phyloP scores from a whole-genome alignment of 2,797 vertebrate species.

The Syncerus caffer region DNA sequence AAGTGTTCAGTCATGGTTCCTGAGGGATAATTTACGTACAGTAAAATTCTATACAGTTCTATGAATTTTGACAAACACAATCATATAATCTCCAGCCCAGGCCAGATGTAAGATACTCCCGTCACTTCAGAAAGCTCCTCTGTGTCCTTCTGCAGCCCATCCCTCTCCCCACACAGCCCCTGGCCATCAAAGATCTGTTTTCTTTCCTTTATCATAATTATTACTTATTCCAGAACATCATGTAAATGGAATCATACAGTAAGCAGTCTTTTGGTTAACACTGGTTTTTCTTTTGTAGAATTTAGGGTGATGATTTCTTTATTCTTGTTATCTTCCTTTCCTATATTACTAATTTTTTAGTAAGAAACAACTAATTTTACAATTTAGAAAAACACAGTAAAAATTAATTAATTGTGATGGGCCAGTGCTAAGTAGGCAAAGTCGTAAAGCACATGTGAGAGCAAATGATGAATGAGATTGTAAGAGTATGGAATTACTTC shows the following conservation, averaged over 20 bases:
- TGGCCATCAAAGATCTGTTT: not conserved
- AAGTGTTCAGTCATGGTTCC: not conserved
- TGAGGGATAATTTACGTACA: not conserved
- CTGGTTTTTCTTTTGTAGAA: not conserved
- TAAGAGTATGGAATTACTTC: not conserved
- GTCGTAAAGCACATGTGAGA: not conserved
- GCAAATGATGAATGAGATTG: not conserved
- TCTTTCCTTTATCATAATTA: not conserved
- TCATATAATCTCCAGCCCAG: not conserved
- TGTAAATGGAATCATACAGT: not conserved
- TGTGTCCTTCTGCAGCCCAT: not conserved
- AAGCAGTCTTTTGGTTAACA: not conserved
- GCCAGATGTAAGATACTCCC: not conserved
- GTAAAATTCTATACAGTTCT: not conserved
- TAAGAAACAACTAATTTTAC: not conserved
- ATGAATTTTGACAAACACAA: not conserved
- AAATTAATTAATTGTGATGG: not conserved
- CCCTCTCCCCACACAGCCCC: rapidly evolving
- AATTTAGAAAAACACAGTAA: not conserved
- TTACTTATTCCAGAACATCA: not conserved
- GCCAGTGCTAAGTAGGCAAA: not conserved
- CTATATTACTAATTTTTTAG: not conserved
- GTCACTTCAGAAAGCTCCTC: not conserved
- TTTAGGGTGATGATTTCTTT: not conserved
- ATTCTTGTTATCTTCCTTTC: not conserved